These are phyloP conservation scores for Bubo bubo DNA, from an alignment of 2,113 vertebrate species.

Conservation along the genomic window DNA sequence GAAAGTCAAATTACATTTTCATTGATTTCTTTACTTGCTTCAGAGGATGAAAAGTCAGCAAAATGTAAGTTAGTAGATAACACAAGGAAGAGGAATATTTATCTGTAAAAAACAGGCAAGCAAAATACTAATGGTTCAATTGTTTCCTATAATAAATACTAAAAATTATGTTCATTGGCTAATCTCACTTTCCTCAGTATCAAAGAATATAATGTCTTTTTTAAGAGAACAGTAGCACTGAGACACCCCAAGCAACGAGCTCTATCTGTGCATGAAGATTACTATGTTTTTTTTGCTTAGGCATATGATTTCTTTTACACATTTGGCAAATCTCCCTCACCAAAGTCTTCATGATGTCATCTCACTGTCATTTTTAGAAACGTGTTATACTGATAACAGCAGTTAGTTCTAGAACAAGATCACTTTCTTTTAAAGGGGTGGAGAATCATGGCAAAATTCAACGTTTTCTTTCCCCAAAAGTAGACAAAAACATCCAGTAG, in stretches of 20 bases:
- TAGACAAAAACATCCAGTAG: not conserved
- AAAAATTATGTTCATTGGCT: not conserved
- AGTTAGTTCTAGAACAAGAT: not conserved
- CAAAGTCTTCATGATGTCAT: not conserved
- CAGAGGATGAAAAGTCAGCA: not conserved
- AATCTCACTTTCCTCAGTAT: not conserved
- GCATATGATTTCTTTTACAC: not conserved
- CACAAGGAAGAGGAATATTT: not conserved
- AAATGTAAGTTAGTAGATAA: not conserved
- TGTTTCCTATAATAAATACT: not conserved
- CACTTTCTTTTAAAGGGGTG: not conserved
- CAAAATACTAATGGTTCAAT: not conserved
- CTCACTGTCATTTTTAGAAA: not conserved
- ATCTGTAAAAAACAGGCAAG: not conserved
- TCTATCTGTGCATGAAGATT: not conserved
- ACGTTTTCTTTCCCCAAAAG: not conserved
- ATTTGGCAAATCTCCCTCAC: not conserved
- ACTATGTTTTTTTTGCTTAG: rapidly evolving
- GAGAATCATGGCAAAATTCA: not conserved
- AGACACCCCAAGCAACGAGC: not conserved
- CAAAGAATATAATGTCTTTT: not conserved
- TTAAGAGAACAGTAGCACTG: not conserved
- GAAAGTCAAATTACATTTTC: not conserved
- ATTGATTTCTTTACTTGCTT: not conserved
- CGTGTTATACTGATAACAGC: not conserved